A percentile compares a stretch with the other conserved stretches of the same genome.
These are phyloP conservation scores for Achlya flavicornis DNA, from an alignment of 2,888 invertebrate genomes.

Conservation along the genomic window DNA sequence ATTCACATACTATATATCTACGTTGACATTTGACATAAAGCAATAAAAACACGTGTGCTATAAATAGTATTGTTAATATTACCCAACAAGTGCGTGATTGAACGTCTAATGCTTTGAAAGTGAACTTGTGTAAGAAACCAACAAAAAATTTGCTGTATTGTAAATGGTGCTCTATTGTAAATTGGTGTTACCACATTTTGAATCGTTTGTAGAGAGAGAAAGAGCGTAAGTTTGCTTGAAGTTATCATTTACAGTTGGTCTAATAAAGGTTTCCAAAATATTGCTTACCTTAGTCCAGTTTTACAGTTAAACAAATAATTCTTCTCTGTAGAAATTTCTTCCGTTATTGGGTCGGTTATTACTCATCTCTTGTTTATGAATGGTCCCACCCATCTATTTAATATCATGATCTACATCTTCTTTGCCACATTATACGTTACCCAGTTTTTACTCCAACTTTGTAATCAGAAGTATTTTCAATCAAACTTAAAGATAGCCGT, in stretches of 20 bases:
- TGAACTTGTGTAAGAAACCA: conserved; percentile 17
- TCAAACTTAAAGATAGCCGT: not conserved
- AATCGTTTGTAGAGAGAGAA: not conserved
- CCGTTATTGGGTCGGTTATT: no score
- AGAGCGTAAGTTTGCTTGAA: not conserved
- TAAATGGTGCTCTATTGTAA: conserved; percentile 4
- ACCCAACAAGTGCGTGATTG: conserved; percentile 17
- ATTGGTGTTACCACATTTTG: not conserved
- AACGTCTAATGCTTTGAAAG: conserved; percentile 17
- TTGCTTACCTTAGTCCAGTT: no score
- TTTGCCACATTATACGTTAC: not conserved
- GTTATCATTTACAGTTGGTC: not conserved
- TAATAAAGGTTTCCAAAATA: no score
- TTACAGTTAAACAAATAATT: no score
- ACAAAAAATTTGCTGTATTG: conserved; percentile 14
- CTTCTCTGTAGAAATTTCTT: no score
- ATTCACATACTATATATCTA: not conserved
- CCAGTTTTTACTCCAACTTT: not conserved
- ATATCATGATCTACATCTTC: no score
- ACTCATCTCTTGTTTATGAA: no score
- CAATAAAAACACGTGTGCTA: not conserved
- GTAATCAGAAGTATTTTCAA: not conserved
- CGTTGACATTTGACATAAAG: not conserved
- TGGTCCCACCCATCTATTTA: no score
- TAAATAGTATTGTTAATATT: not conserved